Conservation (phyloP, 2,797 vertebrate genomes). For the Kryptopterus vitreolus region DNA sequence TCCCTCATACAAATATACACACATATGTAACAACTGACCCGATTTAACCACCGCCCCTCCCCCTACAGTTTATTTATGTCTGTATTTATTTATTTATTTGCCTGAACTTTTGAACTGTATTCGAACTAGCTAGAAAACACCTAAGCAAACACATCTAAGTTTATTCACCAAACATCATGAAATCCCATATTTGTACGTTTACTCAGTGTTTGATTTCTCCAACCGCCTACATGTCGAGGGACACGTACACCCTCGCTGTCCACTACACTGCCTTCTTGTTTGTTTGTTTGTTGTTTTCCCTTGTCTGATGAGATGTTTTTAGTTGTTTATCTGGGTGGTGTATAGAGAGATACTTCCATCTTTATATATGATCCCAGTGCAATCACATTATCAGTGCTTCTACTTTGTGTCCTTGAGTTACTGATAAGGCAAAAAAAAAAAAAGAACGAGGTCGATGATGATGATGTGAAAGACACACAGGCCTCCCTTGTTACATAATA, state of each 20-base stretch:
- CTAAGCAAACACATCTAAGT: background rate
- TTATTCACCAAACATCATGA: background rate
- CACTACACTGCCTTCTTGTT: conserved; percentile 58
- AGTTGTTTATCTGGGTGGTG: conserved; percentile 74
- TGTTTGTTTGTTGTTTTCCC: conserved; percentile 65
- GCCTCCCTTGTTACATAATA: background rate
- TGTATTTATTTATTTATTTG: too few relatives aligned
- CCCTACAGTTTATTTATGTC: too few relatives aligned
- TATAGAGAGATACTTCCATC: conserved; percentile 60
- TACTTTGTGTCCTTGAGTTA: conserved; percentile 65
- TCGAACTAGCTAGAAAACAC: background rate
- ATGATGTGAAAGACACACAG: conserved; percentile 45
- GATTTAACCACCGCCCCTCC: too few relatives aligned
- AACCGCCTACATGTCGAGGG: conserved; percentile 61
- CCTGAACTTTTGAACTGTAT: background rate
- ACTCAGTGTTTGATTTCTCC: background rate
- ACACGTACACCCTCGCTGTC: conserved; percentile 73
- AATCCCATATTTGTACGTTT: background rate
- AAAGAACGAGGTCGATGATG: conserved; percentile 43
- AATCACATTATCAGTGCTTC: conserved; percentile 72
- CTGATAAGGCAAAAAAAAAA: conserved; percentile 56
- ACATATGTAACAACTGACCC: too few relatives aligned
- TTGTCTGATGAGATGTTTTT: conserved; percentile 52
- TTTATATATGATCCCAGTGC: conserved; percentile 47
- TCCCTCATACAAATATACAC: too few relatives aligned